Evolutionary conservation across 2,888 invertebrate species (phyloP).

Genomic region (Tipula lateralis): DNA sequence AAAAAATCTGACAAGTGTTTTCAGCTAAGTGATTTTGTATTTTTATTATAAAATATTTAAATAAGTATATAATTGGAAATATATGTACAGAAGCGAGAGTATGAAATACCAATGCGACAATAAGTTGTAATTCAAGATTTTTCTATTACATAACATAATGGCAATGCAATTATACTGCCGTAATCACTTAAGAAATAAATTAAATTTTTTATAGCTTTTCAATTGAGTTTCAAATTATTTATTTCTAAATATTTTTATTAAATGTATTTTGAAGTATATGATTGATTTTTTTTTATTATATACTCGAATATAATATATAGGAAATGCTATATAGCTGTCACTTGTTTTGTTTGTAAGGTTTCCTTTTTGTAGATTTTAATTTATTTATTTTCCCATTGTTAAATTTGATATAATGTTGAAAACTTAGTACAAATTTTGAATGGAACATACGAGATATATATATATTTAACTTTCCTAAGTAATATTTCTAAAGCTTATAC

Average conservation of each 20-base stretch:
- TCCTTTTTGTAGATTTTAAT: no score
- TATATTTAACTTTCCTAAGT: no score
- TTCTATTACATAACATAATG: neutral
- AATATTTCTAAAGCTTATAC: no score
- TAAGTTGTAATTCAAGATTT: neutral
- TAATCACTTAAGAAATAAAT: neutral
- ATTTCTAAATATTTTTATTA: neutral
- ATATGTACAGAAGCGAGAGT: neutral
- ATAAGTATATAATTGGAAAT: neutral
- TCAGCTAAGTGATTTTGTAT: neutral
- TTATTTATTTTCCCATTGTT: no score
- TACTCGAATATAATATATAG: no score
- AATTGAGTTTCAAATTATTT: neutral
- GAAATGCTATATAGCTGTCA: no score
- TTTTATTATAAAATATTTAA: neutral
- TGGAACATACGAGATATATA: no score
- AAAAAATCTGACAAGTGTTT: slow-evolving; percentile 9
- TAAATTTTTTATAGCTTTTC: neutral
- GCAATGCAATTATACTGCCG: neutral
- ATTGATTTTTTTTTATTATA: neutral
- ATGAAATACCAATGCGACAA: neutral
- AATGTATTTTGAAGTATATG: neutral
- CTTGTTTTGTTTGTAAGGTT: no score
- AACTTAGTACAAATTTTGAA: no score
- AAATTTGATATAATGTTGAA: no score